Percentiles rank a stretch among this genome's conserved stretches.
phyloP scores from a whole-genome alignment of 2,888 invertebrate genomes.

The Leptinotarsa rubiginosa region DNA sequence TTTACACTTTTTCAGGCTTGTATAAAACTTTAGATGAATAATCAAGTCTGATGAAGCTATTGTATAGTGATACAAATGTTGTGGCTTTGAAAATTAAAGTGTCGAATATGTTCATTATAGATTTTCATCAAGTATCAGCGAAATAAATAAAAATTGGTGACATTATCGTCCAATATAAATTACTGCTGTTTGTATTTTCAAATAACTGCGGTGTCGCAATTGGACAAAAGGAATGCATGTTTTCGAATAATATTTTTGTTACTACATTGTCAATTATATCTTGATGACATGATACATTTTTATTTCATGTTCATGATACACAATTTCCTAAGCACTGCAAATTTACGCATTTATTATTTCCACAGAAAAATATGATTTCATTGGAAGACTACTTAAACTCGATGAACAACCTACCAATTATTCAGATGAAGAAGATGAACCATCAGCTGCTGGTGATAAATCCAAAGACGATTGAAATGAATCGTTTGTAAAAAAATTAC shows the following conservation, averaged over 20 bases:
- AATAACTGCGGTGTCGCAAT: background rate
- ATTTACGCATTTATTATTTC: constrained; percentile 38
- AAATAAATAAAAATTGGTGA: background rate
- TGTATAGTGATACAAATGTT: too few species aligned
- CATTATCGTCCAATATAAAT: background rate
- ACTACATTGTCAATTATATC: background rate
- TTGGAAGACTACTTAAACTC: constrained; percentile 90
- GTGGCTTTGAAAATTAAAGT: too few species aligned
- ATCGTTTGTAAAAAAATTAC: constrained; percentile 7
- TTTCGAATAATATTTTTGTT: background rate
- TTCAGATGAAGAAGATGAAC: constrained; percentile 86
- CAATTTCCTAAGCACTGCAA: too few species aligned
- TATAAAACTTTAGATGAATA: too few species aligned
- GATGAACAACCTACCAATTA: constrained; percentile 92
- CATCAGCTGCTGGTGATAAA: constrained; percentile 67
- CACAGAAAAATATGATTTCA: constrained; percentile 92
- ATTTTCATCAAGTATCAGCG: background rate
- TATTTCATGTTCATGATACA: too few species aligned
- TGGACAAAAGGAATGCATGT: background rate
- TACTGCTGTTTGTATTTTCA: background rate
- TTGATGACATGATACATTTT: background rate
- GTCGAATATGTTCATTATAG: background rate
- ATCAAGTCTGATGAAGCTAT: too few species aligned
- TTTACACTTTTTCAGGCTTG: too few species aligned
- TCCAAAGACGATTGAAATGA: constrained; percentile 59